Base-by-base conservation (phyloP, 2,888 invertebrate species). In the Miltochrista miniata region DNA sequence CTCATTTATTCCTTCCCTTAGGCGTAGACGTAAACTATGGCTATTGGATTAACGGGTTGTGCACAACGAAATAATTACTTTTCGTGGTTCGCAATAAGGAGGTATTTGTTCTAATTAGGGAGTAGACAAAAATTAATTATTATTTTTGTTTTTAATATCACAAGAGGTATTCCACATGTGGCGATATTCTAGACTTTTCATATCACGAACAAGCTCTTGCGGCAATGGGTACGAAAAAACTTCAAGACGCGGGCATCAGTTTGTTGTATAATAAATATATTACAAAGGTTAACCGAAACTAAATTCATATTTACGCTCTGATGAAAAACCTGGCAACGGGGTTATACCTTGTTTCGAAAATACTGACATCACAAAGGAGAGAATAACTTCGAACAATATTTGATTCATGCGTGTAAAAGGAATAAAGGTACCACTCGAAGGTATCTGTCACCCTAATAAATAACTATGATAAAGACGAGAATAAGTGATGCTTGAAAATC, bases 1-100 rank as follows among this genome's bases (percentile, higher is more conserved):
- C 81, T 86, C 85, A 85, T 85, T 87, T 84, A 86, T 85, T 85
- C 80, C 77, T 81, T 78, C 81, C 85, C 84, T 80, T 72, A 80
- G 85, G 85, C 83, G 81, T 76, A 79, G 76, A 76, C 74, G 78
- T 80, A 74, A 83, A 83, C 83, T 79, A 79, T 74, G 70, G 75
- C 72, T 72, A 72, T 70, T 70, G 74, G 74, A 80, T 80, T 83
- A 84, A 83, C 78, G 80, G 77, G 71, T 78, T 78, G 66, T 79
- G 80, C 78, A 81, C 73, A 77, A 79, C 72, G 68, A 78, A 78
- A 81, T 80, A 79, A 83, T 85, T 80, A 81, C 76, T 76, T 76
- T 77, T 75, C 68, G 61, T 66, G 62, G 58, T 53, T 57, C 68
- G 67, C 62, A 70, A 60, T 73, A 65, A 67, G 61, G 64, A 48